Percentiles rank a stretch among this genome's conserved stretches.
These are phyloP conservation scores for Sminthurides aquaticus DNA, from an alignment of 2,888 invertebrate genomes.

Conservation along the genomic window DNA sequence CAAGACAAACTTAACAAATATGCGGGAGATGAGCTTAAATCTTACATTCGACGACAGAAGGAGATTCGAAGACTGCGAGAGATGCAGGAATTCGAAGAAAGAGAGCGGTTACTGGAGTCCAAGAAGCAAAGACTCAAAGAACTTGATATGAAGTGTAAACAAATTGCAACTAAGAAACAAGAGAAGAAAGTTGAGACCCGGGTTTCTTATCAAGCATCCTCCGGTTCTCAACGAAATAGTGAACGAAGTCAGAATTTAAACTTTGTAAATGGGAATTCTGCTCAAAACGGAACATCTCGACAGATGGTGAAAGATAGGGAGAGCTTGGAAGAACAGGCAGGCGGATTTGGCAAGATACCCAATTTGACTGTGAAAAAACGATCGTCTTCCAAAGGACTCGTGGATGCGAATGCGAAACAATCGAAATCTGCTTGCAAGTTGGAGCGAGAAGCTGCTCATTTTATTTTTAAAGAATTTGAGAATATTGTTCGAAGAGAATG, in stretches of 20 bases:
- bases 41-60: constrained; percentile 33
- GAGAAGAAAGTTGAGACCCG: constrained; percentile 4
- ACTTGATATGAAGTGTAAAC: constrained; percentile 30
- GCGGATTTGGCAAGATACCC: too few species aligned
- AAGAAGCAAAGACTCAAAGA: constrained; percentile 27
- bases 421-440: constrained; percentile 12
- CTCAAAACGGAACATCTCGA: too few species aligned
- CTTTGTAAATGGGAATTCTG: too few species aligned
- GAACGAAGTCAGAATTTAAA: too few species aligned
- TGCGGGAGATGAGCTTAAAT: constrained; percentile 18
- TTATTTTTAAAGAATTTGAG: constrained; percentile 37
- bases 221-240: too few species aligned
- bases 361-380: too few species aligned
- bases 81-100: constrained; percentile 26
- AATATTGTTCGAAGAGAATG: constrained; percentile 36
- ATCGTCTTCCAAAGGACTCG: background rate
- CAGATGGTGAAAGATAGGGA: too few species aligned
- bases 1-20: constrained; percentile 14
- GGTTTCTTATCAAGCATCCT: background rate
- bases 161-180: constrained; percentile 13
- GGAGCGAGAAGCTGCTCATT: constrained; percentile 17
- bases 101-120: constrained; percentile 25
- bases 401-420: background rate
- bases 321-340: too few species aligned
- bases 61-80: constrained; percentile 29